Evolutionary conservation across 2,888 invertebrate species (phyloP), one percentile per base, ranked within the genome.

Genomic region (Zygaena filipendulae): DNA sequence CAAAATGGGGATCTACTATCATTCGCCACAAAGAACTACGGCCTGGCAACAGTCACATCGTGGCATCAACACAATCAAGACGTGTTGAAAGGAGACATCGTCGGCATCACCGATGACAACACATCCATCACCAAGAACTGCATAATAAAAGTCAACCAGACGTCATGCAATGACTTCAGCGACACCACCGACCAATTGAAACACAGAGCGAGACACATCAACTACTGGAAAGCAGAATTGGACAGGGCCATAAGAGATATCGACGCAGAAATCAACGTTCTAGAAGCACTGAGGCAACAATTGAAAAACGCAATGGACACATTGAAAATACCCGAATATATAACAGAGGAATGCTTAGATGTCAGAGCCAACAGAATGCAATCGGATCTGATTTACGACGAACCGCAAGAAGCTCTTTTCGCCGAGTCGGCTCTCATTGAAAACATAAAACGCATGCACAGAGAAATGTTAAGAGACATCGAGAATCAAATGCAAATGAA

Each of bases 341-440:
- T 77, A 42, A 85, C 84, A 1, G 85, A 86, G 5, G 91, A 91
- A 59, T 90, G 90, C 44, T 54, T 91, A 8, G 84, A 87, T 27
- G 58, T 87, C 13, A 77, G 91, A 42, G 72, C 85, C 0, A 81
- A 83, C 6, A 82, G 91, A 26, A 81, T 89, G 43, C 90, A 90
- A 43, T 83, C 87, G 0, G 92, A 92, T 57, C 59, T 91, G 2
- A 85, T 90, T 0, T 82, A 88, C 21, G 92, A 92, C 47, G 82
- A 83, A 27, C 87, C 90, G 0, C 90, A 91, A 62, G 87, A 90
- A 40, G 87, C 89, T 44, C 57, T 92, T 1, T 85, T 87, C 12
- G 87, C 86, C 36, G 91, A 91, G 54, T 63, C 87, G 25, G 84
- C 87, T 0, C 59, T 91, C 11, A 86, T 88, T 23, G 82, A 86